Evolutionary conservation across 2,888 invertebrate species (phyloP), one percentile per base, ranked within the genome.

Genomic region (Himalopsyche tibetana): DNA sequence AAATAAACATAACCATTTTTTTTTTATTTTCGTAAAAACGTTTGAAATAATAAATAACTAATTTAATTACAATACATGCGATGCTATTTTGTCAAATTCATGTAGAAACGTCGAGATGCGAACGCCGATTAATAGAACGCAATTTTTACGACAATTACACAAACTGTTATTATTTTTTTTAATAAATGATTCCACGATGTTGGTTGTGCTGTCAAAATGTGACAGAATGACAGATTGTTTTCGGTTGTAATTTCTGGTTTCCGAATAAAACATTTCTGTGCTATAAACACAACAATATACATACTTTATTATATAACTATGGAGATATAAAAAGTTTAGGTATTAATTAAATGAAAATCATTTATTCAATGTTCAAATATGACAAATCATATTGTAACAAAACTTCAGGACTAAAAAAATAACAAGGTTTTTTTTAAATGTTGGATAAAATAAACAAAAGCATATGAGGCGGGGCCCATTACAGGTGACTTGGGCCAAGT

Each of bases 61-160:
- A 63, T 63, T 63, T 63, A 63, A 63, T 63, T 63, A 63, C 63
- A 19, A 63, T 63, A 63, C 63, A 63, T 63, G 63, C 63, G 28
- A 63, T 63, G 19, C 63, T 19, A 63, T 63, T 63, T 63, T 63
- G 63, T 63, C 63, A 63, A 63, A 63, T 19, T 63, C 63, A 28
- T 63, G 63, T 63, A 63, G 5, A 63, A 63, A 19, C 63, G 63
- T 63, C 63, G 63, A 63, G 63, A 63, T 63, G 19, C 19, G 63
- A 63, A 63, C 63, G 63, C 19, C 63, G 63, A 63, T 63, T 63
- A 63, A 63, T 19, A 63, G 63, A 63, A 63, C 63, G 63, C 19
- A 8, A 19, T 19, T 63, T 63, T 63, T 63, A 63, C 63, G 6
- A 63, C 63, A 63, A 63, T 63, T 63, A 63, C 63, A 63, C 63